Conservation (phyloP, 2,113 vertebrate species). For the Pachyramphus minor region DNA sequence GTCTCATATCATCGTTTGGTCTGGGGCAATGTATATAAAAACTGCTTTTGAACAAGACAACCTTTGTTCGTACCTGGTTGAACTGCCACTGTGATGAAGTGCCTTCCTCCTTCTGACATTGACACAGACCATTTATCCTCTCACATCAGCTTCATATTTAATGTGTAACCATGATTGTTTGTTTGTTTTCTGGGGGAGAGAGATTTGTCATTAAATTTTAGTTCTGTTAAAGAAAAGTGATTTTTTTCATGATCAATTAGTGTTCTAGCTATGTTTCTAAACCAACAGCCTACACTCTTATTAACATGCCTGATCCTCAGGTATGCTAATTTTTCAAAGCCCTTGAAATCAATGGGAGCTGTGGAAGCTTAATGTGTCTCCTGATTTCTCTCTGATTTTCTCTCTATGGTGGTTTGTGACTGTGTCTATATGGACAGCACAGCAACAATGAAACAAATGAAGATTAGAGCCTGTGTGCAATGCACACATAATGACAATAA, state of each 20-base stretch:
- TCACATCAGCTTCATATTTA: not conserved
- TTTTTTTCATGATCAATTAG: not conserved
- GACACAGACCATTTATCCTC: not conserved
- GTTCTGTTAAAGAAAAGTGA: not conserved
- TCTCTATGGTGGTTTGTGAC: not conserved
- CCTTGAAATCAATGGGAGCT: not conserved
- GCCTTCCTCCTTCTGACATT: not conserved
- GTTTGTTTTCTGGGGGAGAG: not conserved
- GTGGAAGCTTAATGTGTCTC: not conserved
- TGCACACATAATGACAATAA: accelerated
- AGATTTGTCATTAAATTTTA: not conserved
- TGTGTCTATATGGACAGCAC: not conserved
- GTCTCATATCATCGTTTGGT: not conserved
- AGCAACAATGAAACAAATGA: not conserved
- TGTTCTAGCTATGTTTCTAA: not conserved
- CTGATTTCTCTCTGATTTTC: not conserved
- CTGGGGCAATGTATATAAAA: not conserved
- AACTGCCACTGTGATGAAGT: not conserved
- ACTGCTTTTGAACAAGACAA: not conserved
- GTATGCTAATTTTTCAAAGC: not conserved
- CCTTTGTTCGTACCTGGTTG: not conserved
- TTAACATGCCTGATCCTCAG: not conserved
- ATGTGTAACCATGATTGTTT: not conserved
- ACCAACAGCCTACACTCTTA: not conserved
- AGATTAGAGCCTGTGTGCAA: not conserved